Base-by-base conservation (phyloP, 1,140 invertebrate species). In the Pseudoatta argentina region DNA sequence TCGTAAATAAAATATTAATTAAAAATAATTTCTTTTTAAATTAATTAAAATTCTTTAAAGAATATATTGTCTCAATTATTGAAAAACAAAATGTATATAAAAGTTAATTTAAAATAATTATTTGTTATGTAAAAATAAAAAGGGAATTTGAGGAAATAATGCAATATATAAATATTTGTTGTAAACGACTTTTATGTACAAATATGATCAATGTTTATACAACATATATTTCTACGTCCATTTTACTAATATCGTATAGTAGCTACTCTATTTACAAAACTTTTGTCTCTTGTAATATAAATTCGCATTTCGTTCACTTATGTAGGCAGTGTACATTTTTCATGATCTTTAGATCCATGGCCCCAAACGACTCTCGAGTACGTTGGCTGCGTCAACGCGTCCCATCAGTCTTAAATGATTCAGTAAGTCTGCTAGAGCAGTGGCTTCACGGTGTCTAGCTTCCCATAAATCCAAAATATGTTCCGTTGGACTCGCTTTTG, bases 401-500 rank as follows among this genome's bases (percentile, higher is more conserved):
- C 98, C 98, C 98, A 99, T 99, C 85, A 98, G 97, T 92, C 98
- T 97, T 85, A 99, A 96, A 85, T 98, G 98, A 93, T 98, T 97
- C 92, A 98, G 96, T 73, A 99, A 96, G 89, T 98, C 97, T 10
- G 98, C 98, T 8, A 98, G 96, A 21, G 98, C 98, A 51, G 97
- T 97, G 51, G 98, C 97, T 88, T 98, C 97, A 72, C 98, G 96
- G 93, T 99, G 98, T 72, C 98, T 96, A 61, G 98, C 98, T 95
- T 99, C 98, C 99, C 98, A 99, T 86, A 99, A 95, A 94, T 99
- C 98, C 83, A 99, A 95, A 90, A 99, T 99, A 94, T 98, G 98
- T 92, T 99, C 98, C 27, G 98, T 99, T 14, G 99, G 99, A 90
- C 98, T 99, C 83, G 97, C 96, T 95, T 99, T 99, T 57, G 98